Evolutionary conservation across 1,140 invertebrate genomes (phyloP), one percentile per base, ranked within the genome.

Genomic region (Drosophila quadrilineata): DNA sequence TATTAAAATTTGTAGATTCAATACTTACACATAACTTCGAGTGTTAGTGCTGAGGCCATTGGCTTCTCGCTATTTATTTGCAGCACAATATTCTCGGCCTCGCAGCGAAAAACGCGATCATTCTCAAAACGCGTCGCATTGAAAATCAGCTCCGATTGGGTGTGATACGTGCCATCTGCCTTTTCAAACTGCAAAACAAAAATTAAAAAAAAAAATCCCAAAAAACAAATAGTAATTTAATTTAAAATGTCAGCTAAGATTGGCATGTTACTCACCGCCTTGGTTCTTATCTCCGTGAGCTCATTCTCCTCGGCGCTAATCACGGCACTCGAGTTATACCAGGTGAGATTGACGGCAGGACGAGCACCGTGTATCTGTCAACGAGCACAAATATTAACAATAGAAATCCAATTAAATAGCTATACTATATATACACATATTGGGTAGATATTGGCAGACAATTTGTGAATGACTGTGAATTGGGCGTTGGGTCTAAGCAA

Each of bases 1-100:
- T 8, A 19, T 3, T 19, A 49, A 16, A 48, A 9, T 22, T 9
- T 35, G 9, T 24, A 43, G 6, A 29, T 22, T 0, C 0, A 9
- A 24, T 63, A 94, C 95, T 95, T 93, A 97, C 96, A 97, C 88
- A 95, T 92, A 54, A 97, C 94, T 91, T 96, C 94, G 43, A 97
- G 91, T 38, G 93, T 93, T 6, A 92, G 90, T 1, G 92, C 91
- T 21, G 93, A 92, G 49, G 93, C 91, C 80, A 96, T 93, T 0
- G 95, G 94, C 63, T 93, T 93, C 65, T 95, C 93, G 6, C 93
- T 92, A 56, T 93, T 93, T 3, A 93, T 91, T 56, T 92, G 90
- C 86, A 94, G 94, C 9, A 98, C 95, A 36, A 93, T 91, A 90
- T 98, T 98, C 69, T 94, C 92, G 0, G 94, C 95, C 84, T 94